These are phyloP conservation scores for Promerops cafer DNA, from an alignment of 2,113 vertebrate genomes.

Conservation along the genomic window DNA sequence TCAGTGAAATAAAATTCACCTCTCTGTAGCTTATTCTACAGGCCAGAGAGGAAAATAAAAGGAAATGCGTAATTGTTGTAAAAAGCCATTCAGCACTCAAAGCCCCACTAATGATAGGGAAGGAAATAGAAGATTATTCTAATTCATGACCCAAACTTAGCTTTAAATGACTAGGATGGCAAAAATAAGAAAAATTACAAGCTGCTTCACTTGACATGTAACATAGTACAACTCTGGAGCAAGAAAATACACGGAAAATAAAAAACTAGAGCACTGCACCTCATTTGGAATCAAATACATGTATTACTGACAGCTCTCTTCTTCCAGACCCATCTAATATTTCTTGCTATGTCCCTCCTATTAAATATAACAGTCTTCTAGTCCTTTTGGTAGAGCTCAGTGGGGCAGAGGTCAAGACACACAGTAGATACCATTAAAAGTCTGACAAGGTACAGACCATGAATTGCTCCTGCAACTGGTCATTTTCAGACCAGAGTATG, in stretches of 20 bases:
- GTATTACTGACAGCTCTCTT: not conserved
- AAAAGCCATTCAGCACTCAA: not conserved
- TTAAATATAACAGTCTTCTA: not conserved
- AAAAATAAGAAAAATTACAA: not conserved
- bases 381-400: not conserved
- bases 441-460: not conserved
- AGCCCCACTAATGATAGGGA: not conserved
- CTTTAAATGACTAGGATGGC: not conserved
- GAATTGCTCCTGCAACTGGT: not conserved
- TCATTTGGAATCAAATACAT: not conserved
- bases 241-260: not conserved
- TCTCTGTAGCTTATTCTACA: not conserved
- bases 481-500: not conserved
- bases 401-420: not conserved
- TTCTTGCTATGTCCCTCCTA: not conserved
- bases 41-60: not conserved
- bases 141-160: not conserved
- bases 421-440: not conserved
- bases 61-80: not conserved
- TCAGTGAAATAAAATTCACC: not conserved
- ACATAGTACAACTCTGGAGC: not conserved
- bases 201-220: not conserved
- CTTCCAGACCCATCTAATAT: not conserved
- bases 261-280: not conserved
- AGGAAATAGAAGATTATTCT: not conserved